Base-by-base conservation (phyloP, 1,140 invertebrate genomes). In the Drosophila pseudoananassae region DNA sequence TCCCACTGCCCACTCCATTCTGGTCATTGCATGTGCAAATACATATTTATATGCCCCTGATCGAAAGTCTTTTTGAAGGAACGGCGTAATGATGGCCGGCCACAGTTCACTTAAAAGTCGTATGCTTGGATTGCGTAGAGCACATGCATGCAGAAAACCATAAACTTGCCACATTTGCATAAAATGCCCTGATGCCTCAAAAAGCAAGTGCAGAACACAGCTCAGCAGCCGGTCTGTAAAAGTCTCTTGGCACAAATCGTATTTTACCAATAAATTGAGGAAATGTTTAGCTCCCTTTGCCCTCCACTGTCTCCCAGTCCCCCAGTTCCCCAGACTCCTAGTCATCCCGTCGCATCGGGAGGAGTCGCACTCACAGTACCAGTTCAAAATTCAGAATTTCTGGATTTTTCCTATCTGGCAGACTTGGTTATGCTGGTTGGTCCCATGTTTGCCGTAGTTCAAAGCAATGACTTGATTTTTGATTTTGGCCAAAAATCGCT, bases 111-210 rank as follows among this genome's bases (percentile, higher is more conserved):
- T 82, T 66, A 75, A 87, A 82, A 78, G 69, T 78, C 78, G 47
- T 61, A 72, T 73, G 81, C 57, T 75, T 58, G 31, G 54, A 57
- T 61, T 46, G 66, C 53, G 60, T 74, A 78, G 43, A 59, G 61
- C 38, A 64, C 43, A 45, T 60, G 71, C 71, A 38, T 52, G 51
- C 59, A 66, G 25, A 76, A 63, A 68, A 49, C 60, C 78, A 78
- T 88, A 87, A 88, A 87, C 70, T 85, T 87, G 82, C 83, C 64
- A 75, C 74, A 85, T 85, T 85, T 85, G 78, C 82, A 85, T 85
- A 85, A 85, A 82, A 87, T 84, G 69, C 69, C 76, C 73, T 76
- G 77, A 73, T 83, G 80, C 80, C 76, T 79, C 71, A 83, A 76
- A 76, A 72, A 58, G 64, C 79, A 74, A 54, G 54, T 55, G 54